Evolutionary conservation across 2,113 vertebrate genomes (phyloP), one percentile per base, ranked within the genome.

Genomic region (Lepisosteus osseus): DNA sequence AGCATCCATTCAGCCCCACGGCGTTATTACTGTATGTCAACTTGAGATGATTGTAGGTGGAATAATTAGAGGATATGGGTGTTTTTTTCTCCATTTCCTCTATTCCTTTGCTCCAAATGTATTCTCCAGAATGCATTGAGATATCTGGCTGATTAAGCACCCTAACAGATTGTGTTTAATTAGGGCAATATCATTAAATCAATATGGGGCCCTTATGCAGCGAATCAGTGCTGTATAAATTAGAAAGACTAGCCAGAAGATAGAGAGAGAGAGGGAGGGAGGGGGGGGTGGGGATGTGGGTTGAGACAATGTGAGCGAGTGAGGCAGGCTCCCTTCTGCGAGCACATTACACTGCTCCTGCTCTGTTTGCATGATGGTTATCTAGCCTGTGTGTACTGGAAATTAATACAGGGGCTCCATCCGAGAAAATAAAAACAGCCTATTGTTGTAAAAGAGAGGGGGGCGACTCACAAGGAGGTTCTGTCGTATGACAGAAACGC

Each of bases 21-120:
- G 82, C 77, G 74, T 74, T 84, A 85, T 87, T 86, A 85, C 85
- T 74, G 76, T 73, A 80, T 5, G 9, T 51, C 70, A 72, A 76
- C 74, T 84, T 76, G 68, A 47, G 77, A 83, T 80, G 78, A 82
- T 82, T 80, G 81, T 78, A 47, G 77, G 82, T 80, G 78, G 78
- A 83, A 86, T 83, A 83, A 87, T 85, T 84, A 84, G 76, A 81
- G 6, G 17, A 14, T 61, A 11, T 15, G 7, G 6, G 59, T 61
- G 1, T 61, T 14, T 61, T 61, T 61, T 6, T 14, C 17, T 61
- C 59, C 59, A 61, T 6, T 14, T 29, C 72, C 69, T 67, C 78
- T 76, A 81, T 78, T 76, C 54, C 80, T 82, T 82, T 78, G 73
- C 80, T 72, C 71, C 76, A 81, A 85, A 83, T 88, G 74, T 76